phyloP scores from a whole-genome alignment of 23 tunicate genomes.

The Phallusia fumigata region DNA sequence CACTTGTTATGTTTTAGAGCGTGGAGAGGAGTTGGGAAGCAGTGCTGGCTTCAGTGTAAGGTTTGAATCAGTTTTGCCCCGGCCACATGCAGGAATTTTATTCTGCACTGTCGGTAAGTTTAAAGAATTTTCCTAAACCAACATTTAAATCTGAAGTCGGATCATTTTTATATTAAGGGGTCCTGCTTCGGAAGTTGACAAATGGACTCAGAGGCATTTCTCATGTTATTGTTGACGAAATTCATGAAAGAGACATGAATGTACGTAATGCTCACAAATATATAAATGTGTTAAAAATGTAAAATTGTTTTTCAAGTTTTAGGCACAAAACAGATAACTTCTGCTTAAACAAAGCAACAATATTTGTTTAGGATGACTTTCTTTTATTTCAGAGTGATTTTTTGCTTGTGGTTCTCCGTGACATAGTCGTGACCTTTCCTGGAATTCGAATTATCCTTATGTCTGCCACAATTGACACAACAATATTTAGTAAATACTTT shows the following conservation, averaged over 20 bases:
- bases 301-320: too few species aligned
- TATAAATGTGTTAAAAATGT: too few species aligned
- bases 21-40: constrained; percentile 77
- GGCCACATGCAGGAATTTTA: constrained; percentile 97
- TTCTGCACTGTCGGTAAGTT: constrained; percentile 95
- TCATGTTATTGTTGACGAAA: constrained; percentile 96
- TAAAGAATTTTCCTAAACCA: neutral
- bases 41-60: constrained; percentile 91
- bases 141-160: neutral
- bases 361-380: too few species aligned
- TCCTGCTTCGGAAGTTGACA: constrained; percentile 84
- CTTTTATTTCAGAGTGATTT: constrained; percentile 70
- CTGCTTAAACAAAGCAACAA: too few species aligned
- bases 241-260: constrained; percentile 95
- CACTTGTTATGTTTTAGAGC: constrained; percentile 30
- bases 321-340: too few species aligned
- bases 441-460: constrained; percentile 88
- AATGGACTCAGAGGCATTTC: constrained; percentile 94
- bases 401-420: constrained; percentile 89
- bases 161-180: constrained; percentile 42
- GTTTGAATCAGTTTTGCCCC: constrained; percentile 92
- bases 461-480: constrained; percentile 95
- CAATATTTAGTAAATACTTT: constrained; percentile 84
- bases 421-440: constrained; percentile 80
- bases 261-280: too few species aligned